A percentile compares a stretch with the other conserved stretches of the same genome.
Evolutionary conservation across 2,113 vertebrate species (phyloP).

Genomic region (Cyanoramphus novaezelandiae): DNA sequence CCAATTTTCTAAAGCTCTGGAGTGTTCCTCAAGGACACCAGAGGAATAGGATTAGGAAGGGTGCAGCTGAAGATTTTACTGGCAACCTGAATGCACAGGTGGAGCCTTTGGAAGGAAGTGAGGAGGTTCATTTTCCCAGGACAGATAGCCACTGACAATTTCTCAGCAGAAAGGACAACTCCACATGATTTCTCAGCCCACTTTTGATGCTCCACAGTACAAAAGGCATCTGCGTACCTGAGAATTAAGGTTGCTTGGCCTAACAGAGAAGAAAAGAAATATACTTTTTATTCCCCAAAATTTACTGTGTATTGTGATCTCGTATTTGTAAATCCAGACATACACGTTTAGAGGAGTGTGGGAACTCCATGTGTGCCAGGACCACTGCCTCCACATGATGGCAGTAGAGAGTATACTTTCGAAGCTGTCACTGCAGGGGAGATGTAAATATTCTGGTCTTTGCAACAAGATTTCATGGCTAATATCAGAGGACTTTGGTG

Average conservation of each 20-base stretch:
- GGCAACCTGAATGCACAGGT: not conserved
- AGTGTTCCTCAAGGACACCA: not conserved
- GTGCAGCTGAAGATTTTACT: not conserved
- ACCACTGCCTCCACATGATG: constrained; percentile 3
- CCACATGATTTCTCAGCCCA: not conserved
- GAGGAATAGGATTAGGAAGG: not conserved
- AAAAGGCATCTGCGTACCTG: not conserved
- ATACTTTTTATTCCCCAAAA: not conserved
- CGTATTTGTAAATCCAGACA: not conserved
- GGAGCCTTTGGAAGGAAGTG: not conserved
- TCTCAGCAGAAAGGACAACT: not conserved
- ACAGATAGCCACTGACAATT: not conserved
- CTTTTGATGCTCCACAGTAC: not conserved
- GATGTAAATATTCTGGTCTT: not conserved
- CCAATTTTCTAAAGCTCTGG: not conserved
- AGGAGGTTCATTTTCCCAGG: not conserved
- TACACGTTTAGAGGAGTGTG: not conserved
- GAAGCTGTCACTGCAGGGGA: not conserved
- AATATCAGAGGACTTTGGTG: not conserved
- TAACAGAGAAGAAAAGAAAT: not conserved
- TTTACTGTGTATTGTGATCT: not conserved
- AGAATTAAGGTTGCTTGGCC: not conserved
- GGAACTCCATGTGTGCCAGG: not conserved
- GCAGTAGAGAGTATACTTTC: not conserved
- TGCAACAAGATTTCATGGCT: not conserved